Evolutionary conservation across 2,113 vertebrate species (phyloP).

Genomic region (Heliornis fulica): DNA sequence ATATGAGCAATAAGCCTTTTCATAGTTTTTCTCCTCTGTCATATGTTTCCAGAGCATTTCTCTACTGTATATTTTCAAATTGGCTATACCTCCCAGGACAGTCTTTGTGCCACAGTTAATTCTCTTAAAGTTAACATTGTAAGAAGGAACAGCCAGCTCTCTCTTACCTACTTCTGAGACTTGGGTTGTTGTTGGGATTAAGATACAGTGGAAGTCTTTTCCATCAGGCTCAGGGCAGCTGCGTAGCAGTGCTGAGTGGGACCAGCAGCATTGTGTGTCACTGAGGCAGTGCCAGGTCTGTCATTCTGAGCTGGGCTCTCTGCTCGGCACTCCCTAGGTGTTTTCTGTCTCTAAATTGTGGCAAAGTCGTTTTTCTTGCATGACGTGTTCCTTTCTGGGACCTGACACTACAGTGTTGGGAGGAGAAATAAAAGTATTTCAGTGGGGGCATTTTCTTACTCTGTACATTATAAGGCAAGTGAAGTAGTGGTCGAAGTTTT

Average conservation of each 20-base stretch:
- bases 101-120: background rate
- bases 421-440: background rate
- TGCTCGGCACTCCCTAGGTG: background rate
- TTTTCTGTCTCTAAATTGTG: background rate
- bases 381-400: rapidly evolving
- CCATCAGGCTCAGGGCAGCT: background rate
- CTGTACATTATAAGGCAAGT: background rate
- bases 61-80: background rate
- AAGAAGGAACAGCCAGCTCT: background rate
- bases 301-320: background rate
- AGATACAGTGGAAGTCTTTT: background rate
- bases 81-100: background rate
- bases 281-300: background rate
- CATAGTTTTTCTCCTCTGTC: background rate
- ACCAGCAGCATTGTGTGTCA: background rate
- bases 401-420: background rate
- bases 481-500: background rate
- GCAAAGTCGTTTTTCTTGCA: background rate
- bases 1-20: background rate
- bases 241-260: background rate
- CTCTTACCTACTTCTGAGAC: background rate
- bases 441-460: background rate
- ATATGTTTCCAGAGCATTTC: background rate
- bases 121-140: background rate
- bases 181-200: background rate